Evolutionary conservation across 2,888 invertebrate species (phyloP), one percentile per base, ranked within the genome.

Genomic region (Orthonychiurus folsomi): DNA sequence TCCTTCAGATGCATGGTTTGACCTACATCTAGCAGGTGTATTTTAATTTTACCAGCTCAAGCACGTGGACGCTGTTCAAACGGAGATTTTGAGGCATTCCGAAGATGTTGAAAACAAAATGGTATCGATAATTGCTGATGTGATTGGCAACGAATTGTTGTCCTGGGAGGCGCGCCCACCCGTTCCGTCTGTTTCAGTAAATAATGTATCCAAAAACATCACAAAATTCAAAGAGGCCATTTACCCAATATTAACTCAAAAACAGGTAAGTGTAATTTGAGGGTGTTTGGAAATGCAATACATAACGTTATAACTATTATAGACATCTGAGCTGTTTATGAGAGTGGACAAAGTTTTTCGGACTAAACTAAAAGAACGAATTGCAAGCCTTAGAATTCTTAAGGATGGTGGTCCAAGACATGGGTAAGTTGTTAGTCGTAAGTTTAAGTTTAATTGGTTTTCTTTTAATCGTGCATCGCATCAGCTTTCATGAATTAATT

Each of bases 371-470:
- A 82, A 89, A 77, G 88, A 90, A 74, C 89, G 92, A 76, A 80
- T 96, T 71, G 76, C 84, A 2, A 87, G 86, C 77, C 85, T 93
- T 82, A 91, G 92, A 75, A 90, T 96, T 71, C 85, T 86, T 62
- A 94, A 93, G 73, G 92, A 95, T 79, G 94, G 94, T n/a, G 93
- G 94, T 56, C 95, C 95, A 1, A 92, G 94, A 76, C 94, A 95
- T 77, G 94, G 93, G 82, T 82, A 76, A 74, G 57, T 37, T 37
- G 37, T 37, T 37, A 37, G 5, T 37, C 15, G 37, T 37, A 37
- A 15, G n/a, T n/a, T n/a, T n/a, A n/a, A n/a, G n/a, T n/a, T n/a
- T n/a, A n/a, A n/a, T n/a, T n/a, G 20, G 18, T 28, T 56, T 61
- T 25, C 20, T 55, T n/a, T 23, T 21, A 12, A 25, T 56, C 2